Percentiles rank a stretch among this genome's conserved stretches.
These are phyloP conservation scores for Egretta garzetta DNA, from an alignment of 2,113 vertebrate species.

Conservation along the genomic window DNA sequence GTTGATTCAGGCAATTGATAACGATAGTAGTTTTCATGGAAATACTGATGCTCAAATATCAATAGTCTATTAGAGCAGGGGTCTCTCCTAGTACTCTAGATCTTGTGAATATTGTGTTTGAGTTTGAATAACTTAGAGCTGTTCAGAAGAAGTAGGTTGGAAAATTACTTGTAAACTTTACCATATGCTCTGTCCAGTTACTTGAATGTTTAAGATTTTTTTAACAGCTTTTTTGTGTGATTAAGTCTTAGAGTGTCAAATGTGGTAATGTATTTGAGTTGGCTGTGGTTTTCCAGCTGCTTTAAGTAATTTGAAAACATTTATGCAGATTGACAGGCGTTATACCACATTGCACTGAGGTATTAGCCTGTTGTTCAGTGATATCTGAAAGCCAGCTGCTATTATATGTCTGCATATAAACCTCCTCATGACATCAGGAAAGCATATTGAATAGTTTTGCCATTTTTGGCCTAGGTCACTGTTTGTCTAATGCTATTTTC, in stretches of 20 bases:
- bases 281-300: background rate
- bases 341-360: background rate
- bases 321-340: background rate
- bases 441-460: slow-evolving; percentile 81
- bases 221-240: background rate
- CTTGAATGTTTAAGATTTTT: background rate
- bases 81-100: background rate
- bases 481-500: slow-evolving; percentile 75
- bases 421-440: slow-evolving; percentile 67
- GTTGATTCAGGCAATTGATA: background rate
- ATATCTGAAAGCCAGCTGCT: slow-evolving; percentile 69
- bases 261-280: background rate
- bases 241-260: background rate
- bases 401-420: slow-evolving; percentile 70
- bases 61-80: background rate
- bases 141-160: background rate
- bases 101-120: background rate
- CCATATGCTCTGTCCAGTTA: background rate
- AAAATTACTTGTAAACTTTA: background rate
- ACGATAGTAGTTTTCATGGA: background rate
- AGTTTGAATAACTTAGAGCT: background rate
- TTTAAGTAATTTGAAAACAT: background rate
- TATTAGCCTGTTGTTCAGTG: slow-evolving; percentile 36
- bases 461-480: slow-evolving; percentile 78
- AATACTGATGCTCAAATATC: background rate